Evolutionary conservation across 2,113 vertebrate species (phyloP).

Genomic region (Sander vitreus): DNA sequence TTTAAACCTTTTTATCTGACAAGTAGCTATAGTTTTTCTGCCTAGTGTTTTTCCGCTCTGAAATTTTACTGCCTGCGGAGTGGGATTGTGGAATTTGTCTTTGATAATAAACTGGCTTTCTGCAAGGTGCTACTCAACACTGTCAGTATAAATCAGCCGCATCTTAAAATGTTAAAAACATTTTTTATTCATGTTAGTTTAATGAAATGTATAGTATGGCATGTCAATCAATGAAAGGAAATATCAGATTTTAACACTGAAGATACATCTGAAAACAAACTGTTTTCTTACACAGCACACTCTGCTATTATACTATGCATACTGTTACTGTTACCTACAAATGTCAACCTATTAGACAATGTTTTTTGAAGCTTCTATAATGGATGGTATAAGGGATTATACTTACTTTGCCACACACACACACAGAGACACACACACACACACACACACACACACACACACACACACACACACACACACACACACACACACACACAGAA

Average conservation of each 20-base stretch:
- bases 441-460: background rate
- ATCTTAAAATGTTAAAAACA: conserved; percentile 5
- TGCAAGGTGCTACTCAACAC: conserved; percentile 42
- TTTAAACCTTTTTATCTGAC: conserved; percentile 37
- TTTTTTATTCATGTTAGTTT: background rate
- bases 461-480: background rate
- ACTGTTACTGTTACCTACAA: background rate
- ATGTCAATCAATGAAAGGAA: conserved; percentile 10
- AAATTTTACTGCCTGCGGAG: conserved; percentile 34
- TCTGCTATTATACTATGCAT: background rate
- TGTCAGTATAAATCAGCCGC: conserved; percentile 41
- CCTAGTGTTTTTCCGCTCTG: conserved; percentile 7
- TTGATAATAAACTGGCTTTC: conserved; percentile 64
- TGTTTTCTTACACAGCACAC: background rate
- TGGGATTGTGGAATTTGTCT: conserved; percentile 62
- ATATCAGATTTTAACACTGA: conserved; percentile 2
- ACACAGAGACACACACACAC: background rate
- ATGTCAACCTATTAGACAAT: background rate
- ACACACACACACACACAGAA: conserved; percentile 7
- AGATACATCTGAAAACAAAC: background rate
- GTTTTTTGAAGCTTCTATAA: conserved; percentile 7
- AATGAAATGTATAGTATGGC: conserved; percentile 15
- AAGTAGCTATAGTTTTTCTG: conserved; percentile 23
- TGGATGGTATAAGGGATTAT: background rate
- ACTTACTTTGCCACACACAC: background rate